Base-by-base conservation (phyloP, 2,797 vertebrate genomes). In the Pelochelys cantorii region DNA sequence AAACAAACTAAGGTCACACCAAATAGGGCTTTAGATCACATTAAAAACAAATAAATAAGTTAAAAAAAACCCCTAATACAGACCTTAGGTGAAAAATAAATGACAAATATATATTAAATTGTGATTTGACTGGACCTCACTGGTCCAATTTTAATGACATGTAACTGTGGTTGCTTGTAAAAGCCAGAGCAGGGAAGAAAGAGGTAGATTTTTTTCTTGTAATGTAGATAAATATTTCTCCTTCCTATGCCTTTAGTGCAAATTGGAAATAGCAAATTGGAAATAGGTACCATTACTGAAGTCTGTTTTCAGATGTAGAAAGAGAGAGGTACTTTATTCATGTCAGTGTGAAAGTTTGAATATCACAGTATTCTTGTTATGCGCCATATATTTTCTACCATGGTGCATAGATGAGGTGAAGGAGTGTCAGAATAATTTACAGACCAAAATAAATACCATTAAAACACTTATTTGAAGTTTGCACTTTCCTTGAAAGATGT, bases 381-480 rank as follows among this genome's bases (percentile, higher is more conserved):
- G 37, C 42, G 6, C 68, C 42, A 77, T 17, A 14, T 82, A 31
- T 62, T 22, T 85, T 77, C 80, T 71, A 27, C 18, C 11, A 4
- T 1, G 3, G 27, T 13, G 75, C 62, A 65, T 57, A 8, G 88
- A 23, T 0, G 0, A 93, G 77, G 27, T 2, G 31, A 79, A 85
- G 27, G 37, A 20, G 83, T 3, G 4, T 6, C 42, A 55, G 54
- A 81, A 23, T 57, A 71, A 75, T 53, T 85, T 1, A 59, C 4
- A 79, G 93, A 57, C 20, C 25, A 86, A 86, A 87, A 62, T 14
- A 56, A 86, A 91, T 68, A 9, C 65, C 74, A n/a, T 31, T 80
- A 59, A 82, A 5, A 20, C 25, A 17, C 27, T 31, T 31, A 12
- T 87, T 25, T 52, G 29, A 90, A 42, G 2, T 9, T 71, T 90